Evolutionary conservation across 2,113 vertebrate species (phyloP), one percentile per base, ranked within the genome.

Genomic region (Agapornis roseicollis): DNA sequence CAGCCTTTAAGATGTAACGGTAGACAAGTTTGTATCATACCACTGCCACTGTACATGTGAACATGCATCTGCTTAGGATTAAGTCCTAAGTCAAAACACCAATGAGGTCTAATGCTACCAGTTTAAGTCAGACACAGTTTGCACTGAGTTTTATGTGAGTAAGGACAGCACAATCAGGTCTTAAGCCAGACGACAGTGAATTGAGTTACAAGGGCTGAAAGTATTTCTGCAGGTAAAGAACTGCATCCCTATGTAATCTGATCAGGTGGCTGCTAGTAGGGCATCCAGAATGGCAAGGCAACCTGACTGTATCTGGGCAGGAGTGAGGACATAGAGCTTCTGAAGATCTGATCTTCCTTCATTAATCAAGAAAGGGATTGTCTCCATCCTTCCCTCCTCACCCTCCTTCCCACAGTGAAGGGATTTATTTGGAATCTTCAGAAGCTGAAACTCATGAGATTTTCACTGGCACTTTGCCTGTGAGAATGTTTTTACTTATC

Each of bases 401-500:
- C 33, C 15, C 9, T 71, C 13, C 66, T 92, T 94, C 64, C 53
- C 80, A 77, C 64, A 70, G 56, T 0, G 0, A 77, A 88, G 23
- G 14, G 22, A 4, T 8, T 52, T 93, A 73, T 27, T 85, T 65
- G 60, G 60, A 95, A 88, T 88, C 76, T 84, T 78, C 55, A 85
- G 88, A 88, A 94, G 69, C 88, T 76, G 64, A 94, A 81, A 90
- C 69, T 85, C 68, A 35, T 22, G 56, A 74, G 82, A 88, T 56
- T 89, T 84, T 70, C 60, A 56, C 80, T 92, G 76, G 68, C 76
- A 86, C 11, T 88, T 90, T 86, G 72, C 82, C 72, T 85, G 90
- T 86, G 65, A 94, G 88, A 90, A 86, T 90, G 77, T 92, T 95
- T 95, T 80, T 83, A 42, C 64, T 80, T 93, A 92, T 19, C 65